phyloP scores from a whole-genome alignment of 2,888 invertebrate genomes.

The Atherix ibis region DNA sequence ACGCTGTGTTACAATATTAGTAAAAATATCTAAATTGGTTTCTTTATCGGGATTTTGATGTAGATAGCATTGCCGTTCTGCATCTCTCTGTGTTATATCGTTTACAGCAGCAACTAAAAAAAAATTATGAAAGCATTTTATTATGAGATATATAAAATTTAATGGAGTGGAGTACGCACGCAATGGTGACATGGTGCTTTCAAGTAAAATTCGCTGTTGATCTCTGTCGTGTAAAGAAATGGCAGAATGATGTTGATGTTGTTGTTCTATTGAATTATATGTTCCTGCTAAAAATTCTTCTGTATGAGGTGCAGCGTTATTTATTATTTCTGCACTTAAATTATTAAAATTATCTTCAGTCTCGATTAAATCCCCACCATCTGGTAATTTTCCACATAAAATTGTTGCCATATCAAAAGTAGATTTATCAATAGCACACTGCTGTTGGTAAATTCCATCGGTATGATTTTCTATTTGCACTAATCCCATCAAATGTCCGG shows the following conservation, averaged over 20 bases:
- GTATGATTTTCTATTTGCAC: too few relatives aligned
- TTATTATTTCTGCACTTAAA: constrained; percentile 6
- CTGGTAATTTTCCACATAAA: too few relatives aligned
- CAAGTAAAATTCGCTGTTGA: constrained; percentile 15
- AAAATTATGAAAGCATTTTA: not conserved
- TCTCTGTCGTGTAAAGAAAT: constrained; percentile 9
- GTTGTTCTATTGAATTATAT: constrained; percentile 3
- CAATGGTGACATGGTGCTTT: constrained; percentile 18
- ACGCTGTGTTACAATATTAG: not conserved
- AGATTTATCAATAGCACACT: too few relatives aligned
- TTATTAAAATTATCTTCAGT: constrained; percentile 7
- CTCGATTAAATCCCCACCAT: too few relatives aligned
- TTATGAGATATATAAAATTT: not conserved
- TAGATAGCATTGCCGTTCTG: constrained; percentile 15
- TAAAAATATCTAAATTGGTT: not conserved
- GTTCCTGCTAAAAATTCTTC: constrained; percentile 4
- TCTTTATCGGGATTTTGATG: constrained; percentile 12
- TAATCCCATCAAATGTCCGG: too few relatives aligned
- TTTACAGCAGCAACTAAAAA: constrained; percentile 18
- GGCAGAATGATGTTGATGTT: not conserved
- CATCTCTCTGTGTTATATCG: constrained; percentile 17
- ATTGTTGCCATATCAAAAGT: too few relatives aligned
- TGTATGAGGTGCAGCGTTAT: constrained; percentile 2
- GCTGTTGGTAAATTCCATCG: too few relatives aligned
- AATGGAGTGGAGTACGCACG: constrained; percentile 9